Percentiles rank a stretch among this genome's conserved stretches.
Conservation (phyloP, 2,888 invertebrate species). For the Dimorphilus gyrociliatus region DNA sequence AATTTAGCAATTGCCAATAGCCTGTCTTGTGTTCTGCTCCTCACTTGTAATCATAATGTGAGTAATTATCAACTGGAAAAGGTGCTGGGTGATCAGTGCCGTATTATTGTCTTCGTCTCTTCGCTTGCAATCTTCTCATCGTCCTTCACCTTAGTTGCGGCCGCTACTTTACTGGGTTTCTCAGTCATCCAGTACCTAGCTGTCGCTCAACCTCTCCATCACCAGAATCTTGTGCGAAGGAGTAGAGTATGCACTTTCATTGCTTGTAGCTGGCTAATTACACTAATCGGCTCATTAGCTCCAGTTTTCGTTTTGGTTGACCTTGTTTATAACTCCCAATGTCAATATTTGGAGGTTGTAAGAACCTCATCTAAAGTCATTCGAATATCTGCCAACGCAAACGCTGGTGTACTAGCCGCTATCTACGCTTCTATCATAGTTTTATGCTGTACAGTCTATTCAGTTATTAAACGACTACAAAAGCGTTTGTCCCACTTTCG, state of each 20-base stretch:
- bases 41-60: slow-evolving; percentile 10
- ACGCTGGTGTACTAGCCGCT: slow-evolving; percentile 5
- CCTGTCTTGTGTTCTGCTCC: slow-evolving; percentile 6
- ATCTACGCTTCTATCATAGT: slow-evolving; percentile 7
- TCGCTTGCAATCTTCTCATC: slow-evolving; percentile 8
- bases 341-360: too few relatives aligned
- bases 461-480: slow-evolving; percentile 7
- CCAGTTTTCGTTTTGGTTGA: too few relatives aligned
- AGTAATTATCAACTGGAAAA: slow-evolving; percentile 3
- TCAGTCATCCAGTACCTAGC: slow-evolving; percentile 10
- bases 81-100: too few relatives aligned
- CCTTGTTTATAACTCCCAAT: too few relatives aligned
- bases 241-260: too few relatives aligned
- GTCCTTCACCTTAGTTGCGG: slow-evolving; percentile 8
- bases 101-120: slow-evolving; percentile 8
- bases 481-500: slow-evolving; percentile 9
- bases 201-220: slow-evolving; percentile 9
- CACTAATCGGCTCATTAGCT: too few relatives aligned
- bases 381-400: slow-evolving; percentile 6
- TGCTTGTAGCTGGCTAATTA: slow-evolving; percentile 6
- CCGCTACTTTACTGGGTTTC: slow-evolving; percentile 10
- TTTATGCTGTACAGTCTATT: slow-evolving; percentile 9
- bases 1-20: slow-evolving; percentile 10
- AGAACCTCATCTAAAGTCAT: slow-evolving; percentile 4
- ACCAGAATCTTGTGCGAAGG: too few relatives aligned